These are phyloP conservation scores for Petrolisthes cinctipes DNA, from an alignment of 2,888 invertebrate species.

Conservation along the genomic window DNA sequence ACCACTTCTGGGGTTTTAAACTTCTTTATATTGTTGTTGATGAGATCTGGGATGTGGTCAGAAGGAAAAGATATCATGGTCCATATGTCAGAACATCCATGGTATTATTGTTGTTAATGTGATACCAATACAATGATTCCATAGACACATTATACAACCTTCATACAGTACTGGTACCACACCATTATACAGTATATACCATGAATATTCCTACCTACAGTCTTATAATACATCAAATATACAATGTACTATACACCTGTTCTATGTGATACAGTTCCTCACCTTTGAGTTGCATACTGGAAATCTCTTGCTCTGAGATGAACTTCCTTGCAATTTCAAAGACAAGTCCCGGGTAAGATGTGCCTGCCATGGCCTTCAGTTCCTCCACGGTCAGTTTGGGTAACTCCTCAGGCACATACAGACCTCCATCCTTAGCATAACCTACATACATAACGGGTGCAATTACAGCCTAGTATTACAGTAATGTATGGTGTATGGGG, in stretches of 20 bases:
- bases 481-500: no score
- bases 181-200: no score
- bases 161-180: no score
- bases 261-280: no score
- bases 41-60: slow-evolving; percentile 39
- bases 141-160: no score
- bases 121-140: no score
- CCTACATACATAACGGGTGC: slow-evolving; percentile 66
- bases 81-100: no score
- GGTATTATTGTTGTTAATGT: neutral
- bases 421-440: slow-evolving; percentile 71
- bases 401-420: slow-evolving; percentile 70
- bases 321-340: slow-evolving; percentile 69
- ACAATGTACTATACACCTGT: no score
- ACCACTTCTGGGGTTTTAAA: slow-evolving; percentile 44
- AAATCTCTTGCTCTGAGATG: slow-evolving; percentile 70
- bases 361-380: slow-evolving; percentile 68
- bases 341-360: slow-evolving; percentile 69
- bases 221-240: no score
- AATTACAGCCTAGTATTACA: no score
- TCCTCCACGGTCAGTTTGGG: slow-evolving; percentile 67
- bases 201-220: neutral
- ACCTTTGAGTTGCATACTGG: slow-evolving; percentile 67
- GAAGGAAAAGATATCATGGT: no score
- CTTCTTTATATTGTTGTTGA: slow-evolving; percentile 22